Conservation (phyloP, 2,797 vertebrate genomes). For the Jordanella pulchra region DNA sequence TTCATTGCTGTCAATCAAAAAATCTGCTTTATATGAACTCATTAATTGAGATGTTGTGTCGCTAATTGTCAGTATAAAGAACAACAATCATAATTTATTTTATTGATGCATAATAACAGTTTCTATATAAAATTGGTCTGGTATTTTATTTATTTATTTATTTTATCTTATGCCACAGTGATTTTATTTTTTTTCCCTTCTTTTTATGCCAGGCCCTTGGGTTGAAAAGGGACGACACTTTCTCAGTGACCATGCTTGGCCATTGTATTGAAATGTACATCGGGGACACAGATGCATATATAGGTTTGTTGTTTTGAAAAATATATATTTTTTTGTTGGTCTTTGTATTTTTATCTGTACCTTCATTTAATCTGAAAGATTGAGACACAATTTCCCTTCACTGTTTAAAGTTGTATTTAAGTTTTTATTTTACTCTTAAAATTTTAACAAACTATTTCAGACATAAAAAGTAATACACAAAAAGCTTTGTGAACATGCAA, state of each 20-base stretch:
- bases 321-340: no score
- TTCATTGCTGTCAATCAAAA: no score
- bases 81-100: background rate
- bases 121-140: background rate
- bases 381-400: no score
- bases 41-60: no score
- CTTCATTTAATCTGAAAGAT: background rate
- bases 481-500: background rate
- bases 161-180: background rate
- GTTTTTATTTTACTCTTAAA: background rate
- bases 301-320: conserved; percentile 76
- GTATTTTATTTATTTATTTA: background rate
- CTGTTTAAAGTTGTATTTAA: background rate
- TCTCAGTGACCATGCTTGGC: conserved; percentile 98
- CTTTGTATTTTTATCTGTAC: background rate
- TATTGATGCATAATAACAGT: background rate
- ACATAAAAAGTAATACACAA: background rate
- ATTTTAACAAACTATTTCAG: background rate
- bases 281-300: conserved; percentile 96
- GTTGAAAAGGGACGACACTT: conserved; percentile 96
- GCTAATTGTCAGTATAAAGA: background rate
- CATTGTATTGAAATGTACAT: conserved; percentile 99
- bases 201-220: conserved; percentile 87
- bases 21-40: no score
- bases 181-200: background rate